Percentiles rank a stretch among this genome's conserved stretches.
phyloP scores from a whole-genome alignment of 2,797 vertebrate genomes.

The Enteromius radiatus region DNA sequence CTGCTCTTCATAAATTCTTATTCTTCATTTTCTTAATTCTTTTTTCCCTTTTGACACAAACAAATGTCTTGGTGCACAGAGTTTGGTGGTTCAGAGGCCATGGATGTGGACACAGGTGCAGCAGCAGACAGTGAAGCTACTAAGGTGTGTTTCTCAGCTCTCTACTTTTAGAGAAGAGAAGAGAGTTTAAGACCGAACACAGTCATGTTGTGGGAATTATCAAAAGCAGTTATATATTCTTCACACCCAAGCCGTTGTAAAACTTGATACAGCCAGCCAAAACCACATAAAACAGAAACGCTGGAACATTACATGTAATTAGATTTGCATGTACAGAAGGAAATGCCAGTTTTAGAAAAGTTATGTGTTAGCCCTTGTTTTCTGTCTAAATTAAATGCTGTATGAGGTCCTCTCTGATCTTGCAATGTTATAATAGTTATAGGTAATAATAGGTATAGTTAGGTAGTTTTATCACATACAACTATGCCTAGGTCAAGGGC shows the following conservation, averaged over 20 bases:
- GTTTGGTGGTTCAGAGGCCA: conserved; percentile 65
- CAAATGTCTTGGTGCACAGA: conserved; percentile 50
- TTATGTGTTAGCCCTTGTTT: neutral
- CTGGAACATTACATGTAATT: neutral
- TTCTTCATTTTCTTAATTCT: neutral
- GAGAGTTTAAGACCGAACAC: neutral
- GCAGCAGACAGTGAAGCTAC: conserved; percentile 69
- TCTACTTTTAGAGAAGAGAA: neutral
- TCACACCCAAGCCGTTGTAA: neutral
- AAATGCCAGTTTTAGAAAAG: neutral
- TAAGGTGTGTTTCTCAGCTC: conserved; percentile 62
- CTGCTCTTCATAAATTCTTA: neutral
- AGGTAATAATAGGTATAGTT: no score
- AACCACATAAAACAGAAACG: neutral
- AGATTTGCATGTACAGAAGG: neutral
- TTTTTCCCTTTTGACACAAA: neutral
- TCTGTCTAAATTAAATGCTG: neutral
- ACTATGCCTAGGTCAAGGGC: neutral
- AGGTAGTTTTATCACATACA: neutral
- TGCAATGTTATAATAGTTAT: neutral
- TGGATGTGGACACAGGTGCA: conserved; percentile 71
- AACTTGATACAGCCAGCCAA: neutral
- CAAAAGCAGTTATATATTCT: neutral
- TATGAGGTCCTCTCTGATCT: neutral
- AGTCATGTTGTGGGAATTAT: neutral